Evolutionary conservation across 1,140 invertebrate genomes (phyloP), one percentile per base, ranked within the genome.

Genomic region (Pseudomyrmex sp.): DNA sequence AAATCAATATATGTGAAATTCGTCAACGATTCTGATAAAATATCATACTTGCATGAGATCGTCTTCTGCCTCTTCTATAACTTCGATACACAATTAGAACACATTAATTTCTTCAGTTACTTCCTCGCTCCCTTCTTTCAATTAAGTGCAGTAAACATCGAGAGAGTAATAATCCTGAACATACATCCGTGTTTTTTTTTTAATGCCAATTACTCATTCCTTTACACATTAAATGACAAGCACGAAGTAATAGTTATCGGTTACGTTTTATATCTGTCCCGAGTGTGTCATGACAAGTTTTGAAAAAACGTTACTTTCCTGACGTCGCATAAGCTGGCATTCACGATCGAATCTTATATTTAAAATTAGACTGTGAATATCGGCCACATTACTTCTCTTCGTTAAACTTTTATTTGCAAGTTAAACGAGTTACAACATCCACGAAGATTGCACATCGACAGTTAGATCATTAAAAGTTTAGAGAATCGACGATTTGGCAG

Each of bases 361-460:
- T 35, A 7, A 35, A 35, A 35, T 35, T 35, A 7, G 5, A 35
- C 5, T 35, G 35, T 7, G 35, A 35, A 35, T 7, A 35, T 35
- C 35, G 35, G 5, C 5, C 35, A 35, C 7, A 35, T 35, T 35
- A 18, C 15, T 48, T 58, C 0, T 58, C 44, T 66, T 52, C 4
- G 66, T 44, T 23, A 59, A 48, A 59, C 20, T 15, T 15, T 79
- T 69, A 79, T 79, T 79, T 69, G 48, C 15, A 10, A 56, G 5
- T 68, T 77, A 68, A 77, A 48, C 44, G 15, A 69, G 15, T 79
- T 58, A 35, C 35, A 79, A 59, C 35, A 79, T 26, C 12, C 18
- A 77, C 1, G 0, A 56, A 46, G 15, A 48, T 69, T 58, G 69
- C 35, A 77, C 10, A 77, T 56, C 48, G 58, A 77, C 7, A 69